A percentile compares a stretch with the other conserved stretches of the same genome.
phyloP scores from a whole-genome alignment of 2,113 vertebrate genomes.

The Gobio gobio region DNA sequence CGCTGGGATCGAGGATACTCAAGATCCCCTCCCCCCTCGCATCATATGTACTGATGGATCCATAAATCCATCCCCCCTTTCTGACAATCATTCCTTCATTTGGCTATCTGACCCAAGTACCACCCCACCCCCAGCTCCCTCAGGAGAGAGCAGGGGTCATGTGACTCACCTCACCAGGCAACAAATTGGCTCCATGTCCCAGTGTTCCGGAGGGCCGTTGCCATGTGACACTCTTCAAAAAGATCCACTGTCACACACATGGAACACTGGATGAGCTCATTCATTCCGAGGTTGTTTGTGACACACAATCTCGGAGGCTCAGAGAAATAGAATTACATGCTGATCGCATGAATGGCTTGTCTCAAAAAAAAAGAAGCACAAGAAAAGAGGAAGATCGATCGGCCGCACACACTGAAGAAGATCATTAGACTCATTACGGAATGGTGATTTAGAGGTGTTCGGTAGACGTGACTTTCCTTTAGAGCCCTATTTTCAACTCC shows the following conservation, averaged over 20 bases:
- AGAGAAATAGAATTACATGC: constrained; percentile 9
- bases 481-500: background rate
- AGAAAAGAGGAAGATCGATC: constrained; percentile 39
- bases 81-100: constrained; percentile 67
- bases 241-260: background rate
- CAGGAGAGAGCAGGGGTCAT: constrained; percentile 56
- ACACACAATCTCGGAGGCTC: constrained; percentile 24
- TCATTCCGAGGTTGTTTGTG: constrained; percentile 26
- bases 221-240: constrained; percentile 38
- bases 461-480: constrained; percentile 55
- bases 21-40: background rate
- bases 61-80: constrained; percentile 21
- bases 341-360: background rate
- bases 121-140: constrained; percentile 54
- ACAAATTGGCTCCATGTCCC: constrained; percentile 58
- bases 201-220: constrained; percentile 32
- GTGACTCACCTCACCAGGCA: constrained; percentile 65
- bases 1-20: constrained; percentile 34
- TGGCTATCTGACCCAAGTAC: constrained; percentile 67
- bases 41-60: constrained; percentile 36
- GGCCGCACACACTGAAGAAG: constrained; percentile 53
- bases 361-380: constrained; percentile 12
- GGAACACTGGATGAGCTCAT: constrained; percentile 29
- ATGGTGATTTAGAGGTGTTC: constrained; percentile 72
- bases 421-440: constrained; percentile 72